A percentile compares a stretch with the other conserved stretches of the same genome.
These are phyloP conservation scores for Zootoca vivipara DNA, from an alignment of 2,113 vertebrate species.

Conservation along the genomic window DNA sequence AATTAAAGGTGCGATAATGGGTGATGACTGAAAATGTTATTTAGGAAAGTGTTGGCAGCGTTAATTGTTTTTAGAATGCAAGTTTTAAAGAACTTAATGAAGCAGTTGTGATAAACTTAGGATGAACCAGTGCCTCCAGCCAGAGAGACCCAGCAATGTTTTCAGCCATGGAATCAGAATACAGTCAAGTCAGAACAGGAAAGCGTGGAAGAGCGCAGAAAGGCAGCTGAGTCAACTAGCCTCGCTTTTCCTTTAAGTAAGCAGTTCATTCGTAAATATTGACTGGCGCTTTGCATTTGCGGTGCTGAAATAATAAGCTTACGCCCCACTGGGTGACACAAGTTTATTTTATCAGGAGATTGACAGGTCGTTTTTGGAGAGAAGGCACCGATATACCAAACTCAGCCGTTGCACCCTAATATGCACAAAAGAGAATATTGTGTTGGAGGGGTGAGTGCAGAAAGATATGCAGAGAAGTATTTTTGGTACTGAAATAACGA, in stretches of 20 bases:
- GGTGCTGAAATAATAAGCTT: constrained; percentile 10
- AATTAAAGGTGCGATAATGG: constrained; percentile 22
- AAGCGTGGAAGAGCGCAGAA: background rate
- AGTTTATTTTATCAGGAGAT: background rate
- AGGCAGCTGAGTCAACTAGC: background rate
- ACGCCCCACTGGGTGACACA: background rate
- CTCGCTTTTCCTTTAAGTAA: background rate
- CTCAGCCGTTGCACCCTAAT: background rate
- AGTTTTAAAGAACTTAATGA: background rate
- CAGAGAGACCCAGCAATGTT: background rate
- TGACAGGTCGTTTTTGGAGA: background rate
- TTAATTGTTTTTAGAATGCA: background rate
- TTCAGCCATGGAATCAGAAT: constrained; percentile 26
- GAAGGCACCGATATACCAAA: background rate
- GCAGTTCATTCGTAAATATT: background rate
- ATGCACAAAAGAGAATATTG: background rate
- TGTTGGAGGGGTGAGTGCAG: no score
- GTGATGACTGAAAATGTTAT: background rate
- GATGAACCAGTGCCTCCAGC: background rate
- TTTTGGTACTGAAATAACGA: background rate
- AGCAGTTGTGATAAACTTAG: background rate
- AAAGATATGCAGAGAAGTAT: background rate
- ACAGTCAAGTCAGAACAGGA: background rate
- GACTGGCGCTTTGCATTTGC: background rate
- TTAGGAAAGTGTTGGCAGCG: background rate